Conservation (phyloP, 2,113 vertebrate genomes). For the Chaetorhynchus papuensis region DNA sequence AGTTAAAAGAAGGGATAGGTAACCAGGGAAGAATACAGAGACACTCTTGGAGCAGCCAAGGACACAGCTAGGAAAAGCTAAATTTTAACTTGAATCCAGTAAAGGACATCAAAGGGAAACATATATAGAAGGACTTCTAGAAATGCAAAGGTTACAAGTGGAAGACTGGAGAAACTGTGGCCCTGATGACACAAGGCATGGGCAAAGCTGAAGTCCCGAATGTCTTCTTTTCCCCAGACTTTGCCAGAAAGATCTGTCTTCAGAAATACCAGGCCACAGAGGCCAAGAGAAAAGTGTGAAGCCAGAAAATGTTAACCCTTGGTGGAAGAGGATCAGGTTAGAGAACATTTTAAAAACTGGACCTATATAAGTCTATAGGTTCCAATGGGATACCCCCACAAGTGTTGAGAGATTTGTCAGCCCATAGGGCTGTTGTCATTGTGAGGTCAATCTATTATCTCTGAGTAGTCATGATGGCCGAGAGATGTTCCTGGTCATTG, state of each 20-base stretch:
- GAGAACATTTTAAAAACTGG: background rate
- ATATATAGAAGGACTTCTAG: background rate
- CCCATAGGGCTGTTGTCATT: background rate
- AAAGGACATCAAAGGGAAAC: background rate
- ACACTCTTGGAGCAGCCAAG: background rate
- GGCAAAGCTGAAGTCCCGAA: background rate
- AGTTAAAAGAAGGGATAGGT: background rate
- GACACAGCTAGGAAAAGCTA: background rate
- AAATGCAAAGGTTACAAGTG: background rate
- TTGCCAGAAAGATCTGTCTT: background rate
- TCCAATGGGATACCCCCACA: no score
- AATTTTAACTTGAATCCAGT: background rate
- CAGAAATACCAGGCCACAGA: background rate
- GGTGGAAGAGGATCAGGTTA: background rate
- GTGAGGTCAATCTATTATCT: background rate
- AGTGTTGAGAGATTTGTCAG: background rate
- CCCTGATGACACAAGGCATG: background rate
- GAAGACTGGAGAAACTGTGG: background rate
- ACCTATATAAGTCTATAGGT: background rate
- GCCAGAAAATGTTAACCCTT: background rate
- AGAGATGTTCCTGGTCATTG: background rate
- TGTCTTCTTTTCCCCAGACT: background rate
- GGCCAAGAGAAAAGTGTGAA: background rate
- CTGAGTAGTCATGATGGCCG: background rate
- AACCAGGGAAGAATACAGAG: background rate